phyloP scores from a whole-genome alignment of 2,797 vertebrate species.

The Semaprochilodus insignis region DNA sequence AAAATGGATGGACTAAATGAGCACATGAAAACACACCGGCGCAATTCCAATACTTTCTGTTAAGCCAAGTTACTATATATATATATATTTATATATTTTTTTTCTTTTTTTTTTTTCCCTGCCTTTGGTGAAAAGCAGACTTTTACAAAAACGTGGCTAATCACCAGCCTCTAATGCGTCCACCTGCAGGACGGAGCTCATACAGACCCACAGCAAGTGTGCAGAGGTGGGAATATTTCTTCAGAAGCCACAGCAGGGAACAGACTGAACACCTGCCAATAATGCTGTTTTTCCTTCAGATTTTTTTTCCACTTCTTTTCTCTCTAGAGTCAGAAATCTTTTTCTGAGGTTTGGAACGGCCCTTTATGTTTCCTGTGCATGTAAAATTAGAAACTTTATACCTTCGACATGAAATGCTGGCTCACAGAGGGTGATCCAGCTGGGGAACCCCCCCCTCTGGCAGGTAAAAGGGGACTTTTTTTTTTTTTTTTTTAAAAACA shows the following conservation, averaged over 20 bases:
- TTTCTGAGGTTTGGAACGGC: slow-evolving; percentile 52
- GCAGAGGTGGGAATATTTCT: slow-evolving; percentile 41
- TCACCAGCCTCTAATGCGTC: background rate
- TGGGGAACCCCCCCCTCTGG: slow-evolving; percentile 29
- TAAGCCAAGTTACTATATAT: no score
- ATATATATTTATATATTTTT: no score
- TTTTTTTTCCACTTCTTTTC: slow-evolving; percentile 22
- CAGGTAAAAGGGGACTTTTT: background rate
- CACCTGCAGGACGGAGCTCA: slow-evolving; percentile 1
- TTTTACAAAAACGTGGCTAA: background rate
- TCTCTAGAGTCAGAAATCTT: slow-evolving; percentile 43
- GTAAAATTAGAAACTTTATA: slow-evolving; percentile 60
- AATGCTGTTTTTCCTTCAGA: slow-evolving; percentile 45
- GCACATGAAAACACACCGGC: no score
- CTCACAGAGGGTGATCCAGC: background rate
- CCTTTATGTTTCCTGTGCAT: slow-evolving; percentile 54
- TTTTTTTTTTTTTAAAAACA: background rate
- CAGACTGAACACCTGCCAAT: slow-evolving; percentile 52
- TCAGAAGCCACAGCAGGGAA: slow-evolving; percentile 28
- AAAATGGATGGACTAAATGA: no score
- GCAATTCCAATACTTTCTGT: no score
- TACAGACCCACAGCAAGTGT: background rate
- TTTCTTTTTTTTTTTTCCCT: no score
- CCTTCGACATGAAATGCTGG: slow-evolving; percentile 50
- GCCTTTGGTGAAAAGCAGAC: no score